Evolutionary conservation across 2,797 vertebrate species (phyloP), one percentile per base, ranked within the genome.

Genomic region (Avahi laniger): DNA sequence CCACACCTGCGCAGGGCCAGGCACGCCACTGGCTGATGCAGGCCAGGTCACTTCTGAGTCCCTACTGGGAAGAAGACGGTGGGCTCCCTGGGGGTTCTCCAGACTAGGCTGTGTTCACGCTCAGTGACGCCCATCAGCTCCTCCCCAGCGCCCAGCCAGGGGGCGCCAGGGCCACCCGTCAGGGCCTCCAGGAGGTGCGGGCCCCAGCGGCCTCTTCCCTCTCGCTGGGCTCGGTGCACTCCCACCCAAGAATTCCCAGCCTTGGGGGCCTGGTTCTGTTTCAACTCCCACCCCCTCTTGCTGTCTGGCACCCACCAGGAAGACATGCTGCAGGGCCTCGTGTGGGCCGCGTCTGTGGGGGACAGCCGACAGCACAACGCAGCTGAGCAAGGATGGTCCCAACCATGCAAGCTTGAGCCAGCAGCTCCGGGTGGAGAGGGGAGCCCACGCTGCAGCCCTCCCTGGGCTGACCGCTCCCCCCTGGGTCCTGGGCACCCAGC

Each of bases 331-430:
- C n/a, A 59, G 82, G 41, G 46, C 46, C 46, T 30, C 2, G 4
- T 0, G 14, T 24, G 35, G 22, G 35, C 72, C 1, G 0, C 41
- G n/a, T 38, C 35, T 20, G 3, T 4, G 10, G 38, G 20, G 4
- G 4, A 1, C 7, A n/a, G 41, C 35, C 67, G 33, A 0, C 5
- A 7, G 12, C 15, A 43, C 10, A 61, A 70, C 26, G 78, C 2
- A 61, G 35, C 14, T 91, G 73, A 81, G 11, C 7, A n/a, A n/a
- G 18, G 24, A 22, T 0, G 28, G 50, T 1, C 13, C n/a, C 14
- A 28, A 24, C 35, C 30, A 28, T 2, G 26, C 33, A 59, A 54
- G 24, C 6, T 4, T 4, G 15, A 59, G n/a, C 4, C 15, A 41
- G 41, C 24, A 48, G 81, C n/a, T 17, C 54, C 18, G 2, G 28